Conservation (phyloP, 2,113 vertebrate species). For the Protobothrops mucrosquamatus region DNA sequence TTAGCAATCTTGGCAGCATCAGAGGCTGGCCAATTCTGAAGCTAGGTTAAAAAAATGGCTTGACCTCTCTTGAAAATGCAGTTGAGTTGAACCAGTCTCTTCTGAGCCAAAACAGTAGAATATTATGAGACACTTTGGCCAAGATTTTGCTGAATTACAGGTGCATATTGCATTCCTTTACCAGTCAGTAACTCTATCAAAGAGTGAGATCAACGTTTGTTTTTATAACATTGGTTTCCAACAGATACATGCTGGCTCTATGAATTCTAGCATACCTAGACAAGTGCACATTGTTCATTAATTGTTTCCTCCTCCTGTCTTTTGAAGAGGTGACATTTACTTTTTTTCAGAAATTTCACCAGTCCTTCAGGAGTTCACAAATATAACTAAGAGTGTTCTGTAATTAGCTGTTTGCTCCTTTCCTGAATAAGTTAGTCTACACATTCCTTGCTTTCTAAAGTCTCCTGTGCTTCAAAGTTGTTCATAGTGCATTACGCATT, state of each 20-base stretch:
- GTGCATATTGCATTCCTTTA: background rate
- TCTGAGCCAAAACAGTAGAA: background rate
- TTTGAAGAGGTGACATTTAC: background rate
- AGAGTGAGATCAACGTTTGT: background rate
- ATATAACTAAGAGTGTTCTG: background rate
- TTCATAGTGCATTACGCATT: background rate
- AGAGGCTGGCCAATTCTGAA: background rate
- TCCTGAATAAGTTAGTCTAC: background rate
- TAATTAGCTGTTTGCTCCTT: background rate
- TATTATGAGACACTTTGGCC: background rate
- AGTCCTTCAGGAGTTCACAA: background rate
- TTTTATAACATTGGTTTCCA: background rate
- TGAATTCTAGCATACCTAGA: background rate
- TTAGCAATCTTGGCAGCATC: background rate
- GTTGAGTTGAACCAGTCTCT: background rate
- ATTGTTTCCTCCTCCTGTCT: background rate
- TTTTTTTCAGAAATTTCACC: background rate
- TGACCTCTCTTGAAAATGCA: background rate
- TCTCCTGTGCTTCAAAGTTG: background rate
- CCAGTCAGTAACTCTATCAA: background rate
- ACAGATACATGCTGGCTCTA: background rate
- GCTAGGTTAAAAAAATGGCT: background rate
- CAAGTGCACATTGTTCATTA: background rate
- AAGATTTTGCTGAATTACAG: background rate
- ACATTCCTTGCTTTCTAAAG: background rate